These are phyloP conservation scores for Caenorhabditis becei DNA, from an alignment of 2,888 invertebrate species.

Conservation along the genomic window DNA sequence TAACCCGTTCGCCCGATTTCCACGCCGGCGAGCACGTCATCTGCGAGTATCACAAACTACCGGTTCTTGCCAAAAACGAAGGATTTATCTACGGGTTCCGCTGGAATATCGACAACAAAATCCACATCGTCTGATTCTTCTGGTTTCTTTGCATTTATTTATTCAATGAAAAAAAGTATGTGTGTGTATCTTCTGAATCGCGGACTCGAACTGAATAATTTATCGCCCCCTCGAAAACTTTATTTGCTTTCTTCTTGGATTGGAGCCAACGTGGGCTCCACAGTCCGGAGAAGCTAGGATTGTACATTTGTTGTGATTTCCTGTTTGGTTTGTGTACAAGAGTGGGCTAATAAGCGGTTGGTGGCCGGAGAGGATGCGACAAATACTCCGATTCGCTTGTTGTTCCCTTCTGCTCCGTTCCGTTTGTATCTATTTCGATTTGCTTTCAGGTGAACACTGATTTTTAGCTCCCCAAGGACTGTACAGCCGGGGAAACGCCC, in stretches of 20 bases:
- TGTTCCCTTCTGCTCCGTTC: conserved; percentile 4
- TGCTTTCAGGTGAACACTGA: neutral
- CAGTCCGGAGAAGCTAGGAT: neutral
- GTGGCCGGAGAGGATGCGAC: conserved; percentile 20
- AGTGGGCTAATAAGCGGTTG: conserved; percentile 49
- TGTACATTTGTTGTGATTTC: conserved; percentile 4
- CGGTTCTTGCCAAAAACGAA: conserved; percentile 41
- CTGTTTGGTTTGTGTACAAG: conserved; percentile 22
- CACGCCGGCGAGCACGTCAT: conserved; percentile 39
- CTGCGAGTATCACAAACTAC: conserved; percentile 54
- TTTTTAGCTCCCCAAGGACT: neutral
- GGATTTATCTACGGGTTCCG: conserved; percentile 63
- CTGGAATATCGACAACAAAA: conserved; percentile 41
- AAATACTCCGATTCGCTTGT: conserved; percentile 26
- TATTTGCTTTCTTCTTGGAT: neutral
- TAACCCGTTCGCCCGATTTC: conserved; percentile 48
- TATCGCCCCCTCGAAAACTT: conserved; percentile 1
- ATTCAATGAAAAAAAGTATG: neutral
- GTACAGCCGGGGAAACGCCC: no score
- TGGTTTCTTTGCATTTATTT: conserved; percentile 7
- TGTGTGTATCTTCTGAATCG: neutral
- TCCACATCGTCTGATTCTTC: conserved; percentile 45
- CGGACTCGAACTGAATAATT: conserved; percentile 2
- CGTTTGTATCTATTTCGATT: neutral
- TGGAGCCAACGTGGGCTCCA: neutral